Base-by-base conservation (phyloP, 2,797 vertebrate genomes). In the Carduelis carduelis region DNA sequence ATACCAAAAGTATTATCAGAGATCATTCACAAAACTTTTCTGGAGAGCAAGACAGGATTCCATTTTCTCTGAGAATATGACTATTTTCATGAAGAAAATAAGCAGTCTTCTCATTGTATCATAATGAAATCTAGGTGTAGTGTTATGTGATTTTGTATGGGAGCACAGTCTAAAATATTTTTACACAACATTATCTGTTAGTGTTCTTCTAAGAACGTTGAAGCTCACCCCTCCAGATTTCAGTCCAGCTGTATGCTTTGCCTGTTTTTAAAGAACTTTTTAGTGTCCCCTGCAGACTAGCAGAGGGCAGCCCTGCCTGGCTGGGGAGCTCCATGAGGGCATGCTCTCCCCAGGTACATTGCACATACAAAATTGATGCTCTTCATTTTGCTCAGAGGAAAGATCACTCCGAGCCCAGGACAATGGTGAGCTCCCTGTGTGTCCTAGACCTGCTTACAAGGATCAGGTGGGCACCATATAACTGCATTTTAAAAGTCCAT, bases 301-400 rank as follows among this genome's bases (percentile, higher is more conserved):
- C 2, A 19, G 28, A 4, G 1, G 1, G 14, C 34, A 66, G 23
- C 19, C 32, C 18, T 63, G 47, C 12, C 41, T 8, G 1, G 22
- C 14, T 34, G 4, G 0, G 13, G 18, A 22, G 12, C 3, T 4
- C 26, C 27, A 27, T 5, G 17, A 43, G 11, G 8, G 14, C 9
- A 5, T 0, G 1, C 6, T 43, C 26, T 77, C 20, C 39, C 26
- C 26, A 41, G 11, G 11, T 10, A 14, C 26, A 10, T 1, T 2
- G 1, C 44, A 7, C 14, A 24, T 5, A 3, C 18, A 59, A 18
- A 37, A 90, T 43, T 22, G 35, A 14, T 37, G 17, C 20, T 61
- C 15, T 49, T 65, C 6, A 1, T 66, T 71, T 64, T 50, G 19
- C 18, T 79, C 12, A 27, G 21, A 55, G 7, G 12, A 82, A 71